Conservation (phyloP, 2,888 invertebrate species). For the Argyresthia albistria region DNA sequence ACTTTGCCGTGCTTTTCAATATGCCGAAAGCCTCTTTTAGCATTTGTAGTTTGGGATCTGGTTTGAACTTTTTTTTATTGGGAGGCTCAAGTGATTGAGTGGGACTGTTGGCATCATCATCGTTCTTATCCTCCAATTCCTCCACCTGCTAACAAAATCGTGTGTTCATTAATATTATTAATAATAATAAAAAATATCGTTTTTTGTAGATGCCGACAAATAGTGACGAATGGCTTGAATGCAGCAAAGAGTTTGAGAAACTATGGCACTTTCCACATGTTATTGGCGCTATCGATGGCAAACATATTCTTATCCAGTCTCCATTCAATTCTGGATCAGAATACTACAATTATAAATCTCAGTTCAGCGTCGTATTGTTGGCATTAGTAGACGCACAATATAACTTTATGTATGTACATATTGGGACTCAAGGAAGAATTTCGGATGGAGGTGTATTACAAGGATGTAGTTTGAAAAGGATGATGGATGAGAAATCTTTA, state of each 20-base stretch:
- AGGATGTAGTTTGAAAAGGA: conserved; percentile 1
- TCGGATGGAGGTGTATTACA: conserved; percentile 7
- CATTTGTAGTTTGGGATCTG: conserved; percentile 6
- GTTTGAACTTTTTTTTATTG: conserved; percentile 4
- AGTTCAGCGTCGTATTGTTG: conserved; percentile 26
- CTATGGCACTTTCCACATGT: conserved; percentile 22
- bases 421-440: conserved; percentile 8
- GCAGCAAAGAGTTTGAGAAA: conserved; percentile 14
- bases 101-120: neutral
- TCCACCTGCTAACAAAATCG: neutral
- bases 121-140: neutral
- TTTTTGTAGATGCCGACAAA: conserved; percentile 15
- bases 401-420: conserved; percentile 5
- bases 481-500: conserved; percentile 9
- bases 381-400: conserved; percentile 21
- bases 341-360: conserved; percentile 24
- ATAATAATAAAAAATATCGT: conserved; percentile 4
- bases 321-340: conserved; percentile 20
- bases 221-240: conserved; percentile 14
- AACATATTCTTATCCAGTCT: conserved; percentile 21
- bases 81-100: conserved; percentile 1
- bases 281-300: conserved; percentile 23
- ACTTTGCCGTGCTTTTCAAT: conserved; percentile 3
- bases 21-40: conserved; percentile 7
- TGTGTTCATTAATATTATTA: conserved; percentile 2